A percentile compares a stretch with the other conserved stretches of the same genome.
phyloP scores from a whole-genome alignment of 1,140 invertebrate genomes.

The Amphibalanus amphitrite region DNA sequence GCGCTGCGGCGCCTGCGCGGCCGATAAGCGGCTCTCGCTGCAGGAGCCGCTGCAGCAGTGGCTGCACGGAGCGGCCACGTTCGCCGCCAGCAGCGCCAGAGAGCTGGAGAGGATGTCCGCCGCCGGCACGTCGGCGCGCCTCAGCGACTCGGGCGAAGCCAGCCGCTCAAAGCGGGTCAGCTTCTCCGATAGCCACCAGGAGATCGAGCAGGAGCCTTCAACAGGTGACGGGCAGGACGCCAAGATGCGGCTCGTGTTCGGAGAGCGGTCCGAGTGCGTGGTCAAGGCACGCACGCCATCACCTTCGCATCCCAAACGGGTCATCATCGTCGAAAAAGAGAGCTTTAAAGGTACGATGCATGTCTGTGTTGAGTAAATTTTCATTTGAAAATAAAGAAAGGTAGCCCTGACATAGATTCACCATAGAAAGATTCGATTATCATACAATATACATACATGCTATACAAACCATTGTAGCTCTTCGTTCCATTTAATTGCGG shows the following conservation, averaged over 20 bases:
- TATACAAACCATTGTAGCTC: too few relatives aligned
- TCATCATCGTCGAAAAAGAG: constrained; percentile 12
- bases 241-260: not conserved
- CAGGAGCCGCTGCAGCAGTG: not conserved
- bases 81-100: not conserved
- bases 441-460: too few relatives aligned
- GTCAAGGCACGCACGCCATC: not conserved
- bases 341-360: constrained; percentile 17
- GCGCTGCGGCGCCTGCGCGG: not conserved
- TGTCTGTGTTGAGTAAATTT: too few relatives aligned
- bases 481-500: too few relatives aligned
- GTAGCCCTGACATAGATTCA: too few relatives aligned
- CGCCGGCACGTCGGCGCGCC: not conserved
- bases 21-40: not conserved
- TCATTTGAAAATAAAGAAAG: too few relatives aligned
- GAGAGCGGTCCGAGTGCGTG: not conserved
- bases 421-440: too few relatives aligned
- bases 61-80: not conserved
- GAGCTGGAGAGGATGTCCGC: not conserved
- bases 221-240: not conserved
- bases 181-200: not conserved
- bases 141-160: not conserved
- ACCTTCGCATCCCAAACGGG: not conserved
- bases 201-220: not conserved
- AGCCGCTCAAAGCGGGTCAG: not conserved